Evolutionary conservation across 2,113 vertebrate genomes (phyloP).

Genomic region (Clinocottus analis): DNA sequence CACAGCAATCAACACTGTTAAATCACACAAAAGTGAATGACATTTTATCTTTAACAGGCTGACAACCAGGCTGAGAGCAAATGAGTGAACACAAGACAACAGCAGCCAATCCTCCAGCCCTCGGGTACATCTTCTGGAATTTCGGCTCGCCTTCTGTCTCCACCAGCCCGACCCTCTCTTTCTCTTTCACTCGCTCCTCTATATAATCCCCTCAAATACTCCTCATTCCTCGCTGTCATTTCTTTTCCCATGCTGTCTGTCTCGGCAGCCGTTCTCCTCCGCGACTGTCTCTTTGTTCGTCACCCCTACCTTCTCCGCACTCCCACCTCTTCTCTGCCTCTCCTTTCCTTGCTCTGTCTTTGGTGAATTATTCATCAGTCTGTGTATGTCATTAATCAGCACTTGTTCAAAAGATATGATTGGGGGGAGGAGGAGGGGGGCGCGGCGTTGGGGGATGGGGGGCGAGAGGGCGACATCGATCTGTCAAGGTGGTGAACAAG

Average conservation of each 20-base stretch:
- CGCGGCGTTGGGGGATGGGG: slow-evolving; percentile 39
- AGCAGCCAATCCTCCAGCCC: slow-evolving; percentile 47
- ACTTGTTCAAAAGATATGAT: slow-evolving; percentile 84
- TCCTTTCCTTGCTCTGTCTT: slow-evolving; percentile 33
- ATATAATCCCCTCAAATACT: slow-evolving; percentile 54
- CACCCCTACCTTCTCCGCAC: slow-evolving; percentile 32
- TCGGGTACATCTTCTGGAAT: slow-evolving; percentile 46
- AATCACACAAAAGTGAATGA: slow-evolving; percentile 42
- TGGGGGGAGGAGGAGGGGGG: slow-evolving; percentile 37
- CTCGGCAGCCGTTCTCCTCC: slow-evolving; percentile 34
- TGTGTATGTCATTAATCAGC: slow-evolving; percentile 89
- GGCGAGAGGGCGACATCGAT: slow-evolving; percentile 57
- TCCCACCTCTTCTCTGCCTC: slow-evolving; percentile 10
- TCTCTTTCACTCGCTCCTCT: slow-evolving; percentile 28
- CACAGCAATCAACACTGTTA: slow-evolving; percentile 48
- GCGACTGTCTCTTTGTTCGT: slow-evolving; percentile 48
- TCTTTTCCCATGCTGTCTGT: slow-evolving; percentile 48
- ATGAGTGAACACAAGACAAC: slow-evolving; percentile 48
- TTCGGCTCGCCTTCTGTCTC: slow-evolving; percentile 41
- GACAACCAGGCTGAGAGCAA: slow-evolving; percentile 46
- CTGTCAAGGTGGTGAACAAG: slow-evolving; percentile 45
- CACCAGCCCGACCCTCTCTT: slow-evolving; percentile 3
- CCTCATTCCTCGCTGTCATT: slow-evolving; percentile 51
- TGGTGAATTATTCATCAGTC: slow-evolving; percentile 82
- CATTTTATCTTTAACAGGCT: slow-evolving; percentile 42